A percentile compares a stretch with the other conserved stretches of the same genome.
phyloP scores from a whole-genome alignment of 2,888 invertebrate species.

The Panzeria rudis region DNA sequence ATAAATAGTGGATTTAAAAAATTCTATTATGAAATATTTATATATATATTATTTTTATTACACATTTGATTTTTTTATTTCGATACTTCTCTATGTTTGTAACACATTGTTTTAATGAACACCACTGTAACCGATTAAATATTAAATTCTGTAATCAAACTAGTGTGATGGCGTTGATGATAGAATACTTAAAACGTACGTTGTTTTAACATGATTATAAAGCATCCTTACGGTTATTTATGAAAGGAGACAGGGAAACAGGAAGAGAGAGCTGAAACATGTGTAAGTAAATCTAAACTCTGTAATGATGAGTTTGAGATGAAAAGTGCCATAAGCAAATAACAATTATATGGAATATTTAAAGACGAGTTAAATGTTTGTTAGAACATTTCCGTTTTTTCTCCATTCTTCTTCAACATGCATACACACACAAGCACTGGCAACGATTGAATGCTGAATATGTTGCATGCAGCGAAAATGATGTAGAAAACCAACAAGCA shows the following conservation, averaged over 20 bases:
- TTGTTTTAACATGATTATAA: not conserved
- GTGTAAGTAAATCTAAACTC: slow-evolving; percentile 20
- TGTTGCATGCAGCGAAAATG: not conserved
- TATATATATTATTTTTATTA: not conserved
- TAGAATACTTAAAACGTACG: slow-evolving; percentile 36
- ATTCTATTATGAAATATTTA: not conserved
- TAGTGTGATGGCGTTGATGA: not conserved
- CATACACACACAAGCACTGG: not conserved
- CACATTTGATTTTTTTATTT: too few species aligned
- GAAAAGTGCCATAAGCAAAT: slow-evolving; percentile 66
- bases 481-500: not conserved
- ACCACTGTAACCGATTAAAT: slow-evolving; percentile 5
- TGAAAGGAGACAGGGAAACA: not conserved
- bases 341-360: slow-evolving; percentile 67
- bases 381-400: slow-evolving; percentile 1
- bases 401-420: not conserved
- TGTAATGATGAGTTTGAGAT: slow-evolving; percentile 56
- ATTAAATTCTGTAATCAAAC: slow-evolving; percentile 28
- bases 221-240: not conserved
- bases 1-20: not conserved
- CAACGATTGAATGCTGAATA: not conserved
- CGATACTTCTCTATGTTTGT: not conserved
- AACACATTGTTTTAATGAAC: not conserved
- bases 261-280: not conserved
- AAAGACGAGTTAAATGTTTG: slow-evolving; percentile 47